Percentiles rank a stretch among this genome's conserved stretches.
Evolutionary conservation across 2,797 vertebrate genomes (phyloP).

Genomic region (Gambusia yucatana): DNA sequence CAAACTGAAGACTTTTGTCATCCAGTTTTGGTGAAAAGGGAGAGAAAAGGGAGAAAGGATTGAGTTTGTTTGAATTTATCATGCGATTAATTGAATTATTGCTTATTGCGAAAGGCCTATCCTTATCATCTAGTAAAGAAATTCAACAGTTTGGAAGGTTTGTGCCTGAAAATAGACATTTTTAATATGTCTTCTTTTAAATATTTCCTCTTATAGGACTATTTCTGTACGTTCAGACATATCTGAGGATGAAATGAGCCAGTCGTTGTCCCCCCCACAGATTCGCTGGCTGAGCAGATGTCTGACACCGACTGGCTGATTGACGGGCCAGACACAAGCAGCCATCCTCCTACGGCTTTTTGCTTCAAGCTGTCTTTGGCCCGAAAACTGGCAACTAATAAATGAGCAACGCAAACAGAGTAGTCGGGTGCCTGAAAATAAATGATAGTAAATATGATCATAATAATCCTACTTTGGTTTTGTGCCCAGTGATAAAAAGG

Average conservation of each 20-base stretch:
- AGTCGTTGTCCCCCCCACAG: background rate
- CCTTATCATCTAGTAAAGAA: background rate
- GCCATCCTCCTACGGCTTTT: slow-evolving; percentile 11
- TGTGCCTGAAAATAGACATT: background rate
- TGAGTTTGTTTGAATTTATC: too few relatives aligned
- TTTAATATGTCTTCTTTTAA: background rate
- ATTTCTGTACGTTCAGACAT: background rate
- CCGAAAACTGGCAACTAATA: slow-evolving; percentile 6
- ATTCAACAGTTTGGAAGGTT: background rate
- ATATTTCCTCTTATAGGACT: background rate
- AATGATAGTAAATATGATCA: background rate
- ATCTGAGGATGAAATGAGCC: slow-evolving; percentile 11
- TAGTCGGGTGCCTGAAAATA: slow-evolving; percentile 7
- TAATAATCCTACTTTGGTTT: background rate
- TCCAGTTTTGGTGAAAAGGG: too few relatives aligned
- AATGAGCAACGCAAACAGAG: background rate
- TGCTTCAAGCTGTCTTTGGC: background rate
- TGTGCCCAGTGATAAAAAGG: background rate
- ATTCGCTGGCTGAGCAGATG: slow-evolving; percentile 33
- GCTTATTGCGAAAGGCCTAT: background rate
- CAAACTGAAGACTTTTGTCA: too few relatives aligned
- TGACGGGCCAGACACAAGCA: slow-evolving; percentile 35
- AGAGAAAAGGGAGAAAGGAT: too few relatives aligned
- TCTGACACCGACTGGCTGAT: slow-evolving; percentile 29
- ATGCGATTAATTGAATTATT: too few relatives aligned